A percentile compares a stretch with the other conserved stretches of the same genome.
Conservation (phyloP, 1,140 invertebrate genomes). For the Xylocopa sonorina region DNA sequence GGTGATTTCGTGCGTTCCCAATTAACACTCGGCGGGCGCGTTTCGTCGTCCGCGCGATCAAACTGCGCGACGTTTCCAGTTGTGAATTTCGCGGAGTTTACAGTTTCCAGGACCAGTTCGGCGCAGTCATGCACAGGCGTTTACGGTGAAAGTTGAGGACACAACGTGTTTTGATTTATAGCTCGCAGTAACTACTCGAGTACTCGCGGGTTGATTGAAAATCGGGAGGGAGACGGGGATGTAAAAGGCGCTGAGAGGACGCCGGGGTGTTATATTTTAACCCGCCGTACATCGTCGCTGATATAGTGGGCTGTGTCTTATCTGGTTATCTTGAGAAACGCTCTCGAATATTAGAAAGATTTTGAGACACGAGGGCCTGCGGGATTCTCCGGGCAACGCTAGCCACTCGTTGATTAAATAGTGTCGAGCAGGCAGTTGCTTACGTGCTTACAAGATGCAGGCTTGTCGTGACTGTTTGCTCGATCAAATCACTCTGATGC, state of each 20-base stretch:
- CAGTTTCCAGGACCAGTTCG: too few relatives aligned
- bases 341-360: constrained; percentile 43
- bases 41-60: background rate
- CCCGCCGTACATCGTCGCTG: background rate
- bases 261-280: constrained; percentile 23
- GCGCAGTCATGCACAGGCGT: background rate
- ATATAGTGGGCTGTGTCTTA: constrained; percentile 58
- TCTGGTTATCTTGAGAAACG: constrained; percentile 57
- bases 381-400: background rate
- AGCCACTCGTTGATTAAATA: constrained; percentile 19
- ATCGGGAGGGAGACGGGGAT: background rate
- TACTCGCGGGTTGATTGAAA: background rate
- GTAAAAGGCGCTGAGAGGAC: background rate
- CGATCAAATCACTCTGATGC: background rate
- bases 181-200: background rate
- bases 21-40: constrained; percentile 27
- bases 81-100: background rate
- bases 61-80: background rate
- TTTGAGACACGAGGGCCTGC: background rate
- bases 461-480: constrained; percentile 25
- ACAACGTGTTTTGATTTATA: background rate
- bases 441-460: constrained; percentile 27
- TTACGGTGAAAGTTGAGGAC: too few relatives aligned
- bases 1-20: constrained; percentile 46
- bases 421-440: constrained; percentile 37